A percentile compares a stretch with the other conserved stretches of the same genome.
Evolutionary conservation across 2,888 invertebrate species (phyloP).

Genomic region (Yponomeuta plumbellus): DNA sequence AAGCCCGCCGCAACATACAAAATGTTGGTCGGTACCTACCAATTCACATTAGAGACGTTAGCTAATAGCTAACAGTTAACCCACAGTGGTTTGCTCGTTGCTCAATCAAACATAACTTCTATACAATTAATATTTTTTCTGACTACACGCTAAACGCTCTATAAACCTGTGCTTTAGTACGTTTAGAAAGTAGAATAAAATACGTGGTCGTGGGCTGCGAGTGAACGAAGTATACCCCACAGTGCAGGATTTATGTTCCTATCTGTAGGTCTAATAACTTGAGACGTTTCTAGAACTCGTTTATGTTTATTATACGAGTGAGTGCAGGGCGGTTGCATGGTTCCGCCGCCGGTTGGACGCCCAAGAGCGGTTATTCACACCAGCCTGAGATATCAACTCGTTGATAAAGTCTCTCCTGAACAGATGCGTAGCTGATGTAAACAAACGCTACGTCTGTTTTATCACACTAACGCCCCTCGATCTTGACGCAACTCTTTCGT

Average conservation of each 20-base stretch:
- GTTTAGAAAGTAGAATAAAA: slow-evolving; percentile 12
- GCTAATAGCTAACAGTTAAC: too few species aligned
- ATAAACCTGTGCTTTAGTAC: not conserved
- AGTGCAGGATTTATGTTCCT: slow-evolving; percentile 7
- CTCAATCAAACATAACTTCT: not conserved
- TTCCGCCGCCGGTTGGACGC: slow-evolving; percentile 7
- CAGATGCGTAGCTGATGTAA: not conserved
- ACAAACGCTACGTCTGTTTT: not conserved
- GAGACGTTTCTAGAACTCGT: slow-evolving; percentile 14
- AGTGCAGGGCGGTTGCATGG: slow-evolving; percentile 11
- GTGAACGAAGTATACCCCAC: slow-evolving; percentile 2
- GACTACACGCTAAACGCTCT: not conserved
- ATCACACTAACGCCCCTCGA: too few species aligned
- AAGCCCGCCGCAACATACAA: not conserved
- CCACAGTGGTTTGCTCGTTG: not conserved
- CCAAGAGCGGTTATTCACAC: slow-evolving; percentile 12
- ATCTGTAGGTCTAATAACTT: slow-evolving; percentile 3
- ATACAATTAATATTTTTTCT: not conserved
- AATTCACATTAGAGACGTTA: too few species aligned
- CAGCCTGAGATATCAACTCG: slow-evolving; percentile 2
- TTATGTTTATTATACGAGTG: slow-evolving; percentile 10
- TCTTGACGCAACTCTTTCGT: too few species aligned
- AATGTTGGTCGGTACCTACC: not conserved
- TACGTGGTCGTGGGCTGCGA: slow-evolving; percentile 10
- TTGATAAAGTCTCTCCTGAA: not conserved